Evolutionary conservation across 2,113 vertebrate species (phyloP).

Genomic region (Alosa alosa): DNA sequence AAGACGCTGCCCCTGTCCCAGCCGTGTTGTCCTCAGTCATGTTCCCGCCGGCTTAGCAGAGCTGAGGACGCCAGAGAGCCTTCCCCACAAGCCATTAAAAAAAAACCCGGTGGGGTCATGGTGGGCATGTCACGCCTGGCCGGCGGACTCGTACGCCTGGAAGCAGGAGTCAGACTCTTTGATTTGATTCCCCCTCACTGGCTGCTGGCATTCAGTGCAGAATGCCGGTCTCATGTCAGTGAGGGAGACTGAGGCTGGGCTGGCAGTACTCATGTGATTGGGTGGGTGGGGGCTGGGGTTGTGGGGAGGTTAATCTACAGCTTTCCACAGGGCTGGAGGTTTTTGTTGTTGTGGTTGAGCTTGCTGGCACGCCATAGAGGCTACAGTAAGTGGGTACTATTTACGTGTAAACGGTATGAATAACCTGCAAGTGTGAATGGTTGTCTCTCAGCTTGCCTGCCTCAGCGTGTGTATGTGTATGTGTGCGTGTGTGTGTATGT

Average conservation of each 20-base stretch:
- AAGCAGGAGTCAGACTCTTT: background rate
- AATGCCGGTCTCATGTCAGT: background rate
- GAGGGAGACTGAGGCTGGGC: background rate
- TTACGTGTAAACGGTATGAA: conserved; percentile 45
- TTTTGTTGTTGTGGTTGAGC: conserved; percentile 2
- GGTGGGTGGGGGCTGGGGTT: background rate
- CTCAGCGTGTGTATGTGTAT: background rate
- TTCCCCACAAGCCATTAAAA: no score
- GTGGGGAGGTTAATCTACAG: background rate
- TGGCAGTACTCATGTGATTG: no score
- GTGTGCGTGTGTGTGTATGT: background rate
- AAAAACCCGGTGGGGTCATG: background rate
- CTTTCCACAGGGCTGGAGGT: background rate
- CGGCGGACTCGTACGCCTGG: background rate
- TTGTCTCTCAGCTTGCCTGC: conserved; percentile 27
- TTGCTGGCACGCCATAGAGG: conserved; percentile 2
- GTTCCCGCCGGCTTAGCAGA: conserved; percentile 38
- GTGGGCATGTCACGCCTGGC: background rate
- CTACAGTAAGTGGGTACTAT: conserved; percentile 24
- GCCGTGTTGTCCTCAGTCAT: conserved; percentile 26
- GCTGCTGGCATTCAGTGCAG: background rate
- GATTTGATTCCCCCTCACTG: background rate
- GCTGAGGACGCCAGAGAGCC: background rate
- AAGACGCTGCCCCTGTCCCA: conserved; percentile 27
- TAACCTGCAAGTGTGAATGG: conserved; percentile 38